Base-by-base conservation (phyloP, 2,797 vertebrate species). In the Champsocephalus esox region DNA sequence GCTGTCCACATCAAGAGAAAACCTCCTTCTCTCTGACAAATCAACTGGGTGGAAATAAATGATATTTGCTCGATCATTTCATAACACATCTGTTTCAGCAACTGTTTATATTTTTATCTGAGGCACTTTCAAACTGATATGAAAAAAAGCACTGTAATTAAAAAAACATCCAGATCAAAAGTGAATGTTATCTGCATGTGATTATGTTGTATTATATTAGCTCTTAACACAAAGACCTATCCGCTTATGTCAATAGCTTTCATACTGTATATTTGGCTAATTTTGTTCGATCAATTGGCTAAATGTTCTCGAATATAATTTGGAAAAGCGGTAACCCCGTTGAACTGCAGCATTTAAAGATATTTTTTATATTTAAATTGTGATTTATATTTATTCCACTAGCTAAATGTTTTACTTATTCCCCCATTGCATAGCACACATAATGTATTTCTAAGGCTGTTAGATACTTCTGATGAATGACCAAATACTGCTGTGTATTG, bases 281-380 rank as follows among this genome's bases (percentile, higher is more conserved):
- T 62, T 63, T n/a, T 28, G 6, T 50, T 43, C 7, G n/a, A 38
- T 48, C 28, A 5, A 8, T 67, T 0, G 51, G 19, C 9, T 28
- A 28, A 54, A 54, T 54, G 54, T 38, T 56, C 54, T 38, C 8
- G 12, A 28, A 54, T 54, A 13, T 54, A 28, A 70, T 61, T 52
- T 70, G 32, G 14, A 70, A 32, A 9, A 3, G n/a, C n/a, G 28
- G 28, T 28, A 28, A 28, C 10, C 12, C 34, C 19, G 5, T 50
- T 50, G 19, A 43, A 24, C 2, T 24, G 32, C 12, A 61, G 17
- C 8, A 12, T 70, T 62, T 45, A 44, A 57, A 14, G 3, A 32
- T 66, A 38, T 50, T n/a, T 43, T 34, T 50, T 16, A n/a, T 4
- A 34, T 38, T 63, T 49, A 11, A 19, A 4, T 14, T 2, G 8